Evolutionary conservation across 64 coral and sea anemone genomes (phyloP).

Genomic region (Trachythela sp.): DNA sequence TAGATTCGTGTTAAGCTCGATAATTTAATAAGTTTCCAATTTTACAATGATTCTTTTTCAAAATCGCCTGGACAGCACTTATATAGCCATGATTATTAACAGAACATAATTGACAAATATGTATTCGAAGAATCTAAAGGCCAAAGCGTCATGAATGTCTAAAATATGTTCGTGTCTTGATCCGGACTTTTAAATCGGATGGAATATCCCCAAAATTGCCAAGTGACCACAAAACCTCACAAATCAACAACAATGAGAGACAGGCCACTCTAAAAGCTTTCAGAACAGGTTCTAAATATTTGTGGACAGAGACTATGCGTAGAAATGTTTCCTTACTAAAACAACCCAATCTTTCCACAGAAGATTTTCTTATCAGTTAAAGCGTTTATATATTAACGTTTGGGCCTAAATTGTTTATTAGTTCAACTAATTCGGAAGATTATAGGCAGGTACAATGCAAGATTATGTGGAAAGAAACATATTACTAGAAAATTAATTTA

Average conservation of each 20-base stretch:
- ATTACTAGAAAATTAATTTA: no score
- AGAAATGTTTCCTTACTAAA: not conserved
- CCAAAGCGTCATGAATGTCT: no score
- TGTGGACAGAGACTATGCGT: not conserved
- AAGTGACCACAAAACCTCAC: not conserved
- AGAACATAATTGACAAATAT: no score
- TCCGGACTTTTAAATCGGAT: not conserved
- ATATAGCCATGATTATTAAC: no score
- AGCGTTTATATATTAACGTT: not conserved
- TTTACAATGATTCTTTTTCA: not conserved
- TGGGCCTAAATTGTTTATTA: no score
- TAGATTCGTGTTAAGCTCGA: not conserved
- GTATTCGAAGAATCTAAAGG: no score
- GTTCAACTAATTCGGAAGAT: no score
- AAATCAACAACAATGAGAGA: not conserved
- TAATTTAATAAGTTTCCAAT: not conserved
- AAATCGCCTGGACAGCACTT: no score
- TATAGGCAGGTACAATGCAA: no score
- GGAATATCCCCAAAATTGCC: not conserved
- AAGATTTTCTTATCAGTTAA: not conserved
- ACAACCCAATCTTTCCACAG: not conserved
- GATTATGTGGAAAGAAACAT: no score
- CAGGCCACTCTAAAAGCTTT: not conserved
- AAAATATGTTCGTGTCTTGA: no score
- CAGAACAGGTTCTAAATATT: not conserved